Conservation (phyloP, 1,140 invertebrate genomes). For the Dryas iulia region DNA sequence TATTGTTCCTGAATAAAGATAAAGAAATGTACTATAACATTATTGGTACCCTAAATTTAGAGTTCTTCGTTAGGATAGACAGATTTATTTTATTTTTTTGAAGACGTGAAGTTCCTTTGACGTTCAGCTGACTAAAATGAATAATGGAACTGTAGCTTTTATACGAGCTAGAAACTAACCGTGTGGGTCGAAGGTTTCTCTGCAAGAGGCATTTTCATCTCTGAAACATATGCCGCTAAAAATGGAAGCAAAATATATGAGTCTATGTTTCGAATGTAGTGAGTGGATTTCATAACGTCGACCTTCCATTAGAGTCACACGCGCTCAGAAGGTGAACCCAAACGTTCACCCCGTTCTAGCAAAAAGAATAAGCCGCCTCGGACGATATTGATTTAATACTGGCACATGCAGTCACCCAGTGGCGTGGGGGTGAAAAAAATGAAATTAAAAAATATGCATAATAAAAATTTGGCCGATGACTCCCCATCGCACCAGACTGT, state of each 20-base stretch:
- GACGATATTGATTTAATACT: conserved; percentile 74
- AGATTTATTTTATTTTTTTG: conserved; percentile 29
- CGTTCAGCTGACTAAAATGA: conserved; percentile 30
- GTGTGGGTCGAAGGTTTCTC: conserved; percentile 7
- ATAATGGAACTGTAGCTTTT: conserved; percentile 30
- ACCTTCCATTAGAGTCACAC: conserved; percentile 50
- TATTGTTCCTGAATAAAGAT: no score
- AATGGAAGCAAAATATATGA: conserved; percentile 48
- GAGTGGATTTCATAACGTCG: conserved; percentile 44
- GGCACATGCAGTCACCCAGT: conserved; percentile 51
- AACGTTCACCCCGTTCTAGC: conserved; percentile 47
- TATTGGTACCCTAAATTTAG: background rate
- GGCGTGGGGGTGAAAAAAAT: conserved; percentile 62
- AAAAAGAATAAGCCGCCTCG: conserved; percentile 57
- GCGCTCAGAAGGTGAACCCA: conserved; percentile 52
- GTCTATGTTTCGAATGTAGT: conserved; percentile 36
- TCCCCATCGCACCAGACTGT: conserved; percentile 55
- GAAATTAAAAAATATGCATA: conserved; percentile 79
- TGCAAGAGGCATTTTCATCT: conserved; percentile 11
- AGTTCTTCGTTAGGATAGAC: background rate
- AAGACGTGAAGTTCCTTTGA: conserved; percentile 34
- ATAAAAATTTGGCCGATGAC: conserved; percentile 76
- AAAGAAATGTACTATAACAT: background rate
- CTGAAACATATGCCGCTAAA: conserved; percentile 34
- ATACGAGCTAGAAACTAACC: conserved; percentile 18